A percentile compares a stretch with the other conserved stretches of the same genome.
These are phyloP conservation scores for Rachycentron canadum DNA, from an alignment of 2,797 vertebrate species.

Conservation along the genomic window DNA sequence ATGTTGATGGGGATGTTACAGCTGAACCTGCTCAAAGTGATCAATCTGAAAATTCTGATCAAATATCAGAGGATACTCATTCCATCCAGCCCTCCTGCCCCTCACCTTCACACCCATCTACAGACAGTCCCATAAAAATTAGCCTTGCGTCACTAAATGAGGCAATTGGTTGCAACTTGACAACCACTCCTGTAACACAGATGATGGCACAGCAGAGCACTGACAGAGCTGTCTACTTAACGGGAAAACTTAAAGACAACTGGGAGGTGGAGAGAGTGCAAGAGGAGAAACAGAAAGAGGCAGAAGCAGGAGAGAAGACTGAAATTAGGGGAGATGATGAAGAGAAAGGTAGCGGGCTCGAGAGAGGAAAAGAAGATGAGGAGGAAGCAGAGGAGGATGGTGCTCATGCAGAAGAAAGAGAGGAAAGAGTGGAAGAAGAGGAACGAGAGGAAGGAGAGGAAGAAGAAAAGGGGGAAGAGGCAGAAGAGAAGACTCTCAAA, in stretches of 20 bases:
- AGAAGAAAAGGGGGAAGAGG: not conserved
- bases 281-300: constrained; percentile 30
- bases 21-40: constrained; percentile 10
- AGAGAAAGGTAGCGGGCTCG: not conserved
- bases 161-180: constrained; percentile 29
- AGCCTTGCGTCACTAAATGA: constrained; percentile 57
- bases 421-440: not conserved
- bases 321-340: not conserved
- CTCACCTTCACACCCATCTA: not conserved
- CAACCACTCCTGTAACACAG: constrained; percentile 7
- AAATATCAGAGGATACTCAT: constrained; percentile 8
- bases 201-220: constrained; percentile 21
- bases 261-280: constrained; percentile 56
- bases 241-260: constrained; percentile 52
- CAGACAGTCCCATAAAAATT: constrained; percentile 39
- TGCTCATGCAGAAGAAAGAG: not conserved
- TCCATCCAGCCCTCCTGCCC: constrained; percentile 1
- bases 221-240: constrained; percentile 74
- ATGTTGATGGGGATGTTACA: too few species aligned
- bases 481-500: constrained; percentile 9
- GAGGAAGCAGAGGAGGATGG: not conserved
- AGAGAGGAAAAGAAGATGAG: constrained; percentile 7
- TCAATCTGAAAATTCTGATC: constrained; percentile 6
- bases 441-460: not conserved
- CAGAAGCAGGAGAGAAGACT: not conserved